Base-by-base conservation (phyloP, 2,888 invertebrate genomes). In the Cheilosia impressa region DNA sequence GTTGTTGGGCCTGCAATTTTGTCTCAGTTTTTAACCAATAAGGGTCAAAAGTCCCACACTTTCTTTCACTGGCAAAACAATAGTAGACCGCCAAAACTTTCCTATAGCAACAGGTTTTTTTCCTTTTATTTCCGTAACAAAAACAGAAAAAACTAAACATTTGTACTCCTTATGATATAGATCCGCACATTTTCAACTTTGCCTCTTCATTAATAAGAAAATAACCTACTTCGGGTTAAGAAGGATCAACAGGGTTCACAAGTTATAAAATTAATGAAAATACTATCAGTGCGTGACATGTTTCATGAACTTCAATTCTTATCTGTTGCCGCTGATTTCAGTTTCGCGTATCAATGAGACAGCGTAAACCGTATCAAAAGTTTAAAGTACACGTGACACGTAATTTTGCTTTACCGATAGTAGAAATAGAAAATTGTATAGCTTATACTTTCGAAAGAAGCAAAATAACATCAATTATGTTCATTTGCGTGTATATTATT, bases 401-500 rank as follows among this genome's bases (percentile, higher is more conserved):
- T 58, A 38, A 71, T 71, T 58, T 17, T 47, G 15, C 27, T n/a
- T 50, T 71, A 38, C 38, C 43, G 57, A 68, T 68, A 68, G 22
- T 45, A 31, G 7, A 43, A 57, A 45, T 68, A 19, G 45, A 34
- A 53, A 38, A n/a, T 3, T 9, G 4, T 45, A 43, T 43, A 31
- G 24, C 31, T 31, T 9, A 31, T 9, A 31, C 31, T 57, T 53
- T 45, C 45, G 31, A 68, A 27, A 55, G 41, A 15, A 43, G 15
- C 0, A 43, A 43, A 41, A 41, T 13, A 15, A 41, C 31, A 31
- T 7, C 31, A 24, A 24, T 4, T 4, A 27, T 27, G 5, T 5
- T 31, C 9, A 31, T 7, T 6, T 31, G 31, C 7, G 9, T 31
- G 31, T 31, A 31, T 7, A 9, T 27, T 31, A 31, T 31, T 31